Conservation (phyloP, 1,140 invertebrate genomes). For the Pygmarrhopalites habei region DNA sequence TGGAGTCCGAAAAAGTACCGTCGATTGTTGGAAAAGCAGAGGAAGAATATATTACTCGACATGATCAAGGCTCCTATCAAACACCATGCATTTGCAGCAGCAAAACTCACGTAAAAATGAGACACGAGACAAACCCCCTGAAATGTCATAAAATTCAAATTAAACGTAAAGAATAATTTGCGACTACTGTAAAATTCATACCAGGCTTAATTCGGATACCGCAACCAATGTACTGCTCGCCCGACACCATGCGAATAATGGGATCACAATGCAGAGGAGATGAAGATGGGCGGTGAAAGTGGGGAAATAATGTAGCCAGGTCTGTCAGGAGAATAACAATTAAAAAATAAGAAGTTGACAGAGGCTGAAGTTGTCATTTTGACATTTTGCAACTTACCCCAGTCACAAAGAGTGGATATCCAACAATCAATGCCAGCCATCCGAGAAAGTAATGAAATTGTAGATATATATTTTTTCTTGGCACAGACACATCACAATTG, state of each 20-base stretch:
- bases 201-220: neutral
- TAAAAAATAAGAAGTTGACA: no score
- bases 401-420: neutral
- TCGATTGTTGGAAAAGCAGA: neutral
- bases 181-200: no score
- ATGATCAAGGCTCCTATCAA: neutral
- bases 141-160: no score
- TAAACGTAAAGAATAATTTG: no score
- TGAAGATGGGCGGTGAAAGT: neutral
- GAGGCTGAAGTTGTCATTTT: no score
- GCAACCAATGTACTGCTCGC: neutral
- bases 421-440: neutral
- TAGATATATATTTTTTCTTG: neutral
- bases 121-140: neutral
- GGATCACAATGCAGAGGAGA: neutral
- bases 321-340: no score
- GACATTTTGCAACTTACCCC: no score
- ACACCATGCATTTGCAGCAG: neutral
- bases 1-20: neutral
- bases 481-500: neutral
- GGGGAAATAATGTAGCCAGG: neutral
- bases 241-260: neutral
- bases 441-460: neutral
- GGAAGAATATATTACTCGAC: neutral
- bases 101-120: neutral